phyloP scores from a whole-genome alignment of 1,140 invertebrate species.

The Phymastichus coffea region DNA sequence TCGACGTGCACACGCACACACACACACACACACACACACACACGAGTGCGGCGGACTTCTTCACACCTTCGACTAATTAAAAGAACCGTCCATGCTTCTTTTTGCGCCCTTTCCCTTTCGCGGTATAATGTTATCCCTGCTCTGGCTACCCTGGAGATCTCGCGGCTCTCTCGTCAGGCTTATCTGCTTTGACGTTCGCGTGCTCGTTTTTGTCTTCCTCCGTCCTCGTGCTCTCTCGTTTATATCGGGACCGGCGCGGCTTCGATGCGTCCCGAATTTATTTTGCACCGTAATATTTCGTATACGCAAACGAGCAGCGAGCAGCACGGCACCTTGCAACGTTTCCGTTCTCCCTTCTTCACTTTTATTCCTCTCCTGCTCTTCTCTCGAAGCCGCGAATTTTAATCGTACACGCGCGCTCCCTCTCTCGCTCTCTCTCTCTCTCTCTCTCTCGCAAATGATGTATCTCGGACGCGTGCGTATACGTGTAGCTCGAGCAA shows the following conservation, averaged over 20 bases:
- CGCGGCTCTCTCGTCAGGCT: too few relatives aligned
- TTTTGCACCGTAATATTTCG: constrained; percentile 32
- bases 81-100: constrained; percentile 38
- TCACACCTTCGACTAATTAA: constrained; percentile 52
- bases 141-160: too few relatives aligned
- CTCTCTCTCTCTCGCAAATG: too few relatives aligned
- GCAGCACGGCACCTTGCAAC: background rate
- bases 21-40: background rate
- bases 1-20: constrained; percentile 6
- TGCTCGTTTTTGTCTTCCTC: constrained; percentile 26
- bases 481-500: background rate
- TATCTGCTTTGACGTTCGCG: too few relatives aligned
- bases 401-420: background rate
- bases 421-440: too few relatives aligned
- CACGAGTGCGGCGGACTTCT: constrained; percentile 34
- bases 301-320: constrained; percentile 29
- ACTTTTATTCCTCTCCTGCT: background rate
- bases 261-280: constrained; percentile 22
- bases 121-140: background rate
- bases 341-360: too few relatives aligned
- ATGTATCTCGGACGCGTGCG: background rate
- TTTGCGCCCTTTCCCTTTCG: constrained; percentile 1
- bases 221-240: constrained; percentile 3
- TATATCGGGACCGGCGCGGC: background rate
- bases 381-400: too few relatives aligned